These are phyloP conservation scores for Anniella stebbinsi DNA, from an alignment of 2,797 vertebrate species.

Conservation along the genomic window DNA sequence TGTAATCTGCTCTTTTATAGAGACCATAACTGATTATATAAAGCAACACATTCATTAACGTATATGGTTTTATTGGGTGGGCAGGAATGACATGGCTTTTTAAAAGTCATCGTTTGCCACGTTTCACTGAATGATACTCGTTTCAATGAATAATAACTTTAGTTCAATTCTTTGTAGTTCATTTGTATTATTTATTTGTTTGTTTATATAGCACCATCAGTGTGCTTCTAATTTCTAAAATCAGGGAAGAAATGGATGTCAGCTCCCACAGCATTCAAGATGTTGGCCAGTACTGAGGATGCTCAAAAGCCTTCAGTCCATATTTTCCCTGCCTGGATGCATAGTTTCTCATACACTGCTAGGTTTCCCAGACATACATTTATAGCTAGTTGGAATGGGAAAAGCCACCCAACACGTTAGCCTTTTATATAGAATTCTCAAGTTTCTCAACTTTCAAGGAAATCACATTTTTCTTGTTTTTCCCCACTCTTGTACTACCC, in stretches of 20 bases:
- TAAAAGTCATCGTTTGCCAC: not conserved
- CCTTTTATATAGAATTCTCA: not conserved
- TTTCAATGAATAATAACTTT: not conserved
- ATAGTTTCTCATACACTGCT: constrained; percentile 3
- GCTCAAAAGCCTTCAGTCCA: not conserved
- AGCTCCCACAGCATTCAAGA: not conserved
- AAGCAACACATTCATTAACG: not conserved
- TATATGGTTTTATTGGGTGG: not conserved
- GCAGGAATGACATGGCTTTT: not conserved
- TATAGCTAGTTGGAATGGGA: not conserved
- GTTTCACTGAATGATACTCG: not conserved
- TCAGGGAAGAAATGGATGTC: not conserved
- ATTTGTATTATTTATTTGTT: not conserved
- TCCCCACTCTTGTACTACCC: constrained; percentile 71
- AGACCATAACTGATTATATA: not conserved
- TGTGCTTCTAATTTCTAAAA: not conserved
- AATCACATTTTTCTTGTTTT: constrained; percentile 57
- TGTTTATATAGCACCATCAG: not conserved
- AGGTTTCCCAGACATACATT: constrained; percentile 12
- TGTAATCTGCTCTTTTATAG: not conserved
- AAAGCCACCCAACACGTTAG: not conserved
- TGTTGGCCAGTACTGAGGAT: not conserved
- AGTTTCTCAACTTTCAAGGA: constrained; percentile 34
- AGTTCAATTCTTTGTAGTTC: not conserved
- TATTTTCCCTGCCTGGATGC: not conserved